Conservation (phyloP, 2,797 vertebrate species). For the Thaleichthys pacificus region DNA sequence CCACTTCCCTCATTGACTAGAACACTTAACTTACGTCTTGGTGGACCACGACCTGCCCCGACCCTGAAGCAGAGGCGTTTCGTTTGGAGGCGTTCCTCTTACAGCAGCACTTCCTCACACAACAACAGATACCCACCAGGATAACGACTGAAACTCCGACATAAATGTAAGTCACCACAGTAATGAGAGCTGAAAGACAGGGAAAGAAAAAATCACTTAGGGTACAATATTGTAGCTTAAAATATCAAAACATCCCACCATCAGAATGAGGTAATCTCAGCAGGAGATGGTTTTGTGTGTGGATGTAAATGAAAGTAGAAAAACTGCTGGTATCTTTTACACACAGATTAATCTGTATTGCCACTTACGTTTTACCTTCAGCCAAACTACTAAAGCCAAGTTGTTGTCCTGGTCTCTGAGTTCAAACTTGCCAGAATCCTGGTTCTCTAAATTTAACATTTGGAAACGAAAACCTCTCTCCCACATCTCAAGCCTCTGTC, state of each 20-base stretch:
- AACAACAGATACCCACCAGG: not conserved
- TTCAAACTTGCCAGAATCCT: not conserved
- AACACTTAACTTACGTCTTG: not conserved
- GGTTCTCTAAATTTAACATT: not conserved
- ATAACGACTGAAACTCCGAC: not conserved
- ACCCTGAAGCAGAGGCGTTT: not conserved
- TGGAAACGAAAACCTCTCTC: no score
- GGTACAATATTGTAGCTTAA: no score
- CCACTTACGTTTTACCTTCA: not conserved
- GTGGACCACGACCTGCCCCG: not conserved
- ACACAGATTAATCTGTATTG: not conserved
- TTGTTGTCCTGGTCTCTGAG: not conserved
- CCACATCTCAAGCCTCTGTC: not conserved
- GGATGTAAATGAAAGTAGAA: no score
- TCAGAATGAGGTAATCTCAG: no score
- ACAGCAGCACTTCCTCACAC: constrained; percentile 1
- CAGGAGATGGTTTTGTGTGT: no score
- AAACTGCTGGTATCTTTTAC: no score
- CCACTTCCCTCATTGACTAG: no score
- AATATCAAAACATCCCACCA: no score
- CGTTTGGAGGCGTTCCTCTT: not conserved
- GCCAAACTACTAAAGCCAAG: not conserved
- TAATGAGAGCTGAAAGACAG: not conserved
- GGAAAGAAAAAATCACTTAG: not conserved
- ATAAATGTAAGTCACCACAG: no score